A percentile compares a stretch with the other conserved stretches of the same genome.
Evolutionary conservation across 2,888 invertebrate species (phyloP).

Genomic region (Horisme vitalbata): DNA sequence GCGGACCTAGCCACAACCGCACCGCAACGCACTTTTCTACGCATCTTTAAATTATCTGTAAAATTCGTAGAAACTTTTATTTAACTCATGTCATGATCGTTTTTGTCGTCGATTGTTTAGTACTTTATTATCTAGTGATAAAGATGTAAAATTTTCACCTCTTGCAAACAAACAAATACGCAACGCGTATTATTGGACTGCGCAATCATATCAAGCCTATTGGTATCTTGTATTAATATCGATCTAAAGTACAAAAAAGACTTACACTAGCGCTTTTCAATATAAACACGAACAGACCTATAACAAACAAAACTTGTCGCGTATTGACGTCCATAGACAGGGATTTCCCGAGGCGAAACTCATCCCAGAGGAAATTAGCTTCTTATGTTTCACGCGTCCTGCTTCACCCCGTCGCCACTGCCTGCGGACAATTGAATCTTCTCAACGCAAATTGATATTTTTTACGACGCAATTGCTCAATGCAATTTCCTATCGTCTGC

Average conservation of each 20-base stretch:
- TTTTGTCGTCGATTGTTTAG: background rate
- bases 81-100: background rate
- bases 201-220: no score
- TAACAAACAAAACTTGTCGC: constrained; percentile 11
- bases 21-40: constrained; percentile 9
- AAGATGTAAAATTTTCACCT: no score
- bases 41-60: background rate
- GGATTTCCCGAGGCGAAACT: constrained; percentile 56
- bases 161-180: no score
- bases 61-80: no score
- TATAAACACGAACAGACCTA: background rate
- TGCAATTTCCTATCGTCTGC: constrained; percentile 54
- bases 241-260: no score
- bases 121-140: no score
- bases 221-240: no score
- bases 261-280: background rate
- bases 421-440: constrained; percentile 64
- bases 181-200: no score
- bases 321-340: constrained; percentile 48
- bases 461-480: constrained; percentile 57
- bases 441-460: constrained; percentile 64
- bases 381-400: constrained; percentile 65
- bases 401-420: constrained; percentile 25
- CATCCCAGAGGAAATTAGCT: constrained; percentile 73
- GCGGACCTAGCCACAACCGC: constrained; percentile 31